These are phyloP conservation scores for Sycobia sp. DNA, from an alignment of 1,140 invertebrate species.

Conservation along the genomic window DNA sequence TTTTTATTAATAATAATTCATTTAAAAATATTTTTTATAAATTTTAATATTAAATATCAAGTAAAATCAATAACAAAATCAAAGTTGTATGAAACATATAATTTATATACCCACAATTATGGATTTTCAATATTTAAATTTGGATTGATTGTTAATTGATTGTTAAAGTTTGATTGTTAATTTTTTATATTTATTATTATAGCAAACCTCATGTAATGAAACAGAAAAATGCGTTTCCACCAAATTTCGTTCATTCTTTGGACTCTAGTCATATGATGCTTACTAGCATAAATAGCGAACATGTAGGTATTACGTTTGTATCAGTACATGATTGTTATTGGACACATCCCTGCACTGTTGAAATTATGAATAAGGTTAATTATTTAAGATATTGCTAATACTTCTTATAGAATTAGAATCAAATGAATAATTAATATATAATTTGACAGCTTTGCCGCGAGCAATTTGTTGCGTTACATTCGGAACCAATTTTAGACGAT, in stretches of 20 bases:
- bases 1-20: background rate
- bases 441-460: conserved; percentile 84
- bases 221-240: conserved; percentile 97
- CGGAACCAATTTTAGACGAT: conserved; percentile 88
- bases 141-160: too few species aligned
- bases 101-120: too few species aligned
- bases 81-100: too few species aligned
- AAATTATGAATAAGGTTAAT: conserved; percentile 86
- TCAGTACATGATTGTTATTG: conserved; percentile 99
- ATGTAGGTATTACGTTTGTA: conserved; percentile 85
- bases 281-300: conserved; percentile 86
- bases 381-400: background rate
- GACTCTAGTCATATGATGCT: conserved; percentile 99
- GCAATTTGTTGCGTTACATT: conserved; percentile 94
- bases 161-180: too few species aligned
- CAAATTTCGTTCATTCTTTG: conserved; percentile 98
- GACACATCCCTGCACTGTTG: conserved; percentile 91
- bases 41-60: too few species aligned
- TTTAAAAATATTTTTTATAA: background rate
- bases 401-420: too few species aligned
- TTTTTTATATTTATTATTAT: conserved; percentile 39
- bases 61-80: too few species aligned
- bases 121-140: too few species aligned
- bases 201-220: conserved; percentile 87
- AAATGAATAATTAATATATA: background rate